Base-by-base conservation (phyloP, 2,888 invertebrate genomes). In the Eretmocerus hayati region DNA sequence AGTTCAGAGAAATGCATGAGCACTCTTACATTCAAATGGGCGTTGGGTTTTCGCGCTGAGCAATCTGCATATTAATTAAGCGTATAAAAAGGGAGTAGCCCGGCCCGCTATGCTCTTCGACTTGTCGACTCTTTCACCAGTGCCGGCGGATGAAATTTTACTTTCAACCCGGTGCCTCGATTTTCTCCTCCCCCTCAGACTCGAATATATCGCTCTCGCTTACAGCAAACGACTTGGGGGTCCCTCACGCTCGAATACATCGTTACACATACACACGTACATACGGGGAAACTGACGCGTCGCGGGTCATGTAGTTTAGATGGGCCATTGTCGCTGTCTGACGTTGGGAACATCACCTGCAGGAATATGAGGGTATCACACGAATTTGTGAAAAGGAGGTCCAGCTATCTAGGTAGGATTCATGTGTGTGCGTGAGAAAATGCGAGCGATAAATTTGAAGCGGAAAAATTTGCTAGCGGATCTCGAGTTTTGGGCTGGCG, bases 21-120 rank as follows among this genome's bases (percentile, higher is more conserved):
- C 35, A 46, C 47, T 47, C 49, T 47, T 41, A 46, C 42, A 38
- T 46, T 44, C 41, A 43, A 46, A 50, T 32, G 47, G 42, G 38
- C 30, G 30, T 26, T 5, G 23, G 45, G 22, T 32, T 42, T 38
- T 18, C 19, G 40, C 47, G 33, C 31, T n/a, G 18, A 31, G 19
- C 44, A 43, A 53, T 53, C 50, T 50, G 16, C 49, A 53, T 53
- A 53, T 53, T 53, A 53, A 53, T 44, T 44, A 50, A 42, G 49
- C 38, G 38, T 35, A 53, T 47, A 50, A 53, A 50, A 52, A 48
- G 49, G 30, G n/a, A n/a, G n/a, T n/a, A n/a, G n/a, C n/a, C n/a
- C n/a, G n/a, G n/a, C n/a, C n/a, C n/a, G n/a, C n/a, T n/a, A n/a
- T n/a, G n/a, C n/a, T n/a, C n/a, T n/a, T n/a, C n/a, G n/a, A n/a